Conservation (phyloP, 1,140 invertebrate genomes). For the Eriosoma lanigerum region DNA sequence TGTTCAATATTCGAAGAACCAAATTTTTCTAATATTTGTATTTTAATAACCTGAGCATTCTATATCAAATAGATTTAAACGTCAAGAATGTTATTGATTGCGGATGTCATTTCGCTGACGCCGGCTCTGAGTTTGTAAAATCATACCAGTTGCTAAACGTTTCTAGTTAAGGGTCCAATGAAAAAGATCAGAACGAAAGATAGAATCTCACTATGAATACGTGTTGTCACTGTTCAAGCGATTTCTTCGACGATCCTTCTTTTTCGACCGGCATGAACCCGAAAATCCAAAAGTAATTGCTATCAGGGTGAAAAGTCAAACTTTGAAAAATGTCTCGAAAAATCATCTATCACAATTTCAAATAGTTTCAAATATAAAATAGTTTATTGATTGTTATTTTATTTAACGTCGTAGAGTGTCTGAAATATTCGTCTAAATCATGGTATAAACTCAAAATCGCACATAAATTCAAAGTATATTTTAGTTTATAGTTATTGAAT, state of each 20-base stretch:
- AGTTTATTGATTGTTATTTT: constrained; percentile 41
- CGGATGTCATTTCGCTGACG: constrained; percentile 8
- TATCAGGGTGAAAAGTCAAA: constrained; percentile 22
- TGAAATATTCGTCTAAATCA: not conserved
- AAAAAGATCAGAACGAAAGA: constrained; percentile 21
- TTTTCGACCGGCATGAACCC: not conserved
- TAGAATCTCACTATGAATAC: not conserved
- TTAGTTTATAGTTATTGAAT: no score
- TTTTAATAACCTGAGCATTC: no score
- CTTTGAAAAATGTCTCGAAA: not conserved
- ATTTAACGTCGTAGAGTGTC: constrained; percentile 14
- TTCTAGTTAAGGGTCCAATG: not conserved
- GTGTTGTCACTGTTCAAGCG: not conserved
- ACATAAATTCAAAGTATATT: no score
- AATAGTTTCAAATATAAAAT: not conserved
- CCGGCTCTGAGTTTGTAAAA: constrained; percentile 12
- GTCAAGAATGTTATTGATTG: constrained; percentile 34
- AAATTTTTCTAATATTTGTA: no score
- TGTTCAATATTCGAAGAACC: no score
- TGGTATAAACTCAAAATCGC: not conserved
- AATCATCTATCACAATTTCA: constrained; percentile 5
- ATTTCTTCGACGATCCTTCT: constrained; percentile 17
- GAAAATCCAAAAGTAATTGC: constrained; percentile 38
- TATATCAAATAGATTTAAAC: constrained; percentile 8
- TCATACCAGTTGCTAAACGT: not conserved